Conservation (phyloP, 2,113 vertebrate genomes). For the Terrapene triunguis region DNA sequence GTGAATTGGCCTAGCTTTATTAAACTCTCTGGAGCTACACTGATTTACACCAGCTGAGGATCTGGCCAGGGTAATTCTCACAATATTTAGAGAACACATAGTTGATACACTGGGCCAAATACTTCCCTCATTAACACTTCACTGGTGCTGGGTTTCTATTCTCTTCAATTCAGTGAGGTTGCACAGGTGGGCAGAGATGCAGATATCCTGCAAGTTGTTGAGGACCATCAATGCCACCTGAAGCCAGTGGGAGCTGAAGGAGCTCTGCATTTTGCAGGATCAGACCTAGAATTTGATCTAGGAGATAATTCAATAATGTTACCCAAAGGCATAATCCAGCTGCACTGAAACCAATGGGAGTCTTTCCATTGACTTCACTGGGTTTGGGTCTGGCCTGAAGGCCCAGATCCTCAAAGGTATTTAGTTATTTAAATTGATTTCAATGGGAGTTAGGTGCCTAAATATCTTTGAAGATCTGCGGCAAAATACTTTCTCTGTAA, state of each 20-base stretch:
- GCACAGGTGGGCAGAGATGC: background rate
- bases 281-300: background rate
- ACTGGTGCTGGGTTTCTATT: background rate
- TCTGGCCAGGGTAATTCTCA: background rate
- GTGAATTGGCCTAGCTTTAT: background rate
- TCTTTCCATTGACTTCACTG: background rate
- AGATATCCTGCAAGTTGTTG: background rate
- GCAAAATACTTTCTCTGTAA: background rate
- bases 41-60: background rate
- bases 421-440: background rate
- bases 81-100: background rate
- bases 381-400: background rate
- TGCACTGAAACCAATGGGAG: background rate
- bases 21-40: background rate
- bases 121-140: background rate
- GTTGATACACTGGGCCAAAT: background rate
- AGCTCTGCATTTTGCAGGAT: background rate
- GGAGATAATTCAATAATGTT: background rate
- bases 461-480: background rate
- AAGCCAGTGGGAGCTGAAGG: background rate
- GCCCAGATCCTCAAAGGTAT: background rate
- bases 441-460: too few species aligned
- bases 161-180: background rate
- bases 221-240: background rate
- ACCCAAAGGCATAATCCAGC: constrained; percentile 7